Base-by-base conservation (phyloP, 2,888 invertebrate species). In the Trisateles emortualis region DNA sequence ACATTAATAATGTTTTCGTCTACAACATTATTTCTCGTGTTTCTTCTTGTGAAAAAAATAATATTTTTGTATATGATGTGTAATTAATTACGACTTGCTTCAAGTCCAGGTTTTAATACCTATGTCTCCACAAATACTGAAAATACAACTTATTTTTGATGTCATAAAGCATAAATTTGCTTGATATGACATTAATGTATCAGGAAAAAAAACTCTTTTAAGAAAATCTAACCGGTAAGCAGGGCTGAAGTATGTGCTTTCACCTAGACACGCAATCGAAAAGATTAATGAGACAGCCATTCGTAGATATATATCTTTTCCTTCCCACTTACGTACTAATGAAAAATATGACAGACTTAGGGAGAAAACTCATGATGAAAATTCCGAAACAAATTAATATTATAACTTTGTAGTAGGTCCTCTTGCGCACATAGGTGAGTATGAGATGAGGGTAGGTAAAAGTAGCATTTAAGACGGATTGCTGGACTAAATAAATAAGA, bases 231-330 rank as follows among this genome's bases (percentile, higher is more conserved):
- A 51, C 44, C 48, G 49, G 39, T 49, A 44, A 54, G 32, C 49
- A 52, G 19, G 9, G 30, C 39, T 47, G 41, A 42, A 30, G 29
- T 53, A 49, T 52, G 39, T 66, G 14, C 35, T 41, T 41, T 43
- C 51, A 52, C 43, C 45, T 52, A 52, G 40, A 32, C 50, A 61
- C 26, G 57, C 52, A 49, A 67, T 55, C 30, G 48, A 41, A 49
- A 68, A 55, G 68, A 68, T 67, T 64, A 64, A 68, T 67, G 55
- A 64, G 52, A 29, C 48, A 59, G 51, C 40, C 49, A 33, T 13
- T 33, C 8, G 22, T n/a, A 39, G 26, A 8, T 26, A 26, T 14
- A 26, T 17, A 11, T 33, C 3, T n/a, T 11, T 17, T 9, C 5
- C 19, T 35, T 13, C 10, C 35, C 13, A 14, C 16, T 1, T 35